phyloP scores from a whole-genome alignment of 2,797 vertebrate genomes.

The Malacoctenus gilli region DNA sequence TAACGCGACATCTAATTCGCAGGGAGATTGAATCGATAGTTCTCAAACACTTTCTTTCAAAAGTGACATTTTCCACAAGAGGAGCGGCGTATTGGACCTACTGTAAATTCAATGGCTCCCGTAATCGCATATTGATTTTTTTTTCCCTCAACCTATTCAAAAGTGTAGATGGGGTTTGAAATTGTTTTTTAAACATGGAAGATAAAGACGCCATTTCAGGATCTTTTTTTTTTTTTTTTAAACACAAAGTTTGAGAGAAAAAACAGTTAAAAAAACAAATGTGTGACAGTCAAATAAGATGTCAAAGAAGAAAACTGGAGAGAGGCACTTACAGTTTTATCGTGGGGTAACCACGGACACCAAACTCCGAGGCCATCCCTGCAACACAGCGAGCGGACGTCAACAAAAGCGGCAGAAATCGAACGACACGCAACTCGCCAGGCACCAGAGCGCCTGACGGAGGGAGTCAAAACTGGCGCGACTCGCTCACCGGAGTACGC shows the following conservation, averaged over 20 bases:
- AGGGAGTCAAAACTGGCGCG: too few species aligned
- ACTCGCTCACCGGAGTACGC: slow-evolving; percentile 90
- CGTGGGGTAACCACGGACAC: slow-evolving; percentile 96
- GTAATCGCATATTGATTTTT: background rate
- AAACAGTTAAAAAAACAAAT: background rate
- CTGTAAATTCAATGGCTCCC: background rate
- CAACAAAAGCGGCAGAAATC: too few species aligned
- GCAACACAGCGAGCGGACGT: slow-evolving; percentile 55
- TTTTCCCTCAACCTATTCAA: background rate
- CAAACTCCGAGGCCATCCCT: slow-evolving; percentile 97
- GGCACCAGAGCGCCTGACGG: too few species aligned
- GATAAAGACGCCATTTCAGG: too few species aligned
- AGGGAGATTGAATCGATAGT: background rate
- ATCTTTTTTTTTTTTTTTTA: background rate
- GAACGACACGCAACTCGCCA: too few species aligned
- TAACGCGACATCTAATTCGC: background rate
- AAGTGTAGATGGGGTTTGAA: background rate
- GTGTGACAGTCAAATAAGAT: background rate
- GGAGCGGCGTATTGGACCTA: background rate
- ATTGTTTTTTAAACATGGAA: background rate
- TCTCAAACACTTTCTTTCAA: background rate
- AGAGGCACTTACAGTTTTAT: slow-evolving; percentile 96
- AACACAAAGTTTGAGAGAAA: background rate
- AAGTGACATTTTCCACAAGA: background rate
- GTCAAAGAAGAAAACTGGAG: background rate